Conservation (phyloP, 2,888 invertebrate genomes). For the Cephus runcator region DNA sequence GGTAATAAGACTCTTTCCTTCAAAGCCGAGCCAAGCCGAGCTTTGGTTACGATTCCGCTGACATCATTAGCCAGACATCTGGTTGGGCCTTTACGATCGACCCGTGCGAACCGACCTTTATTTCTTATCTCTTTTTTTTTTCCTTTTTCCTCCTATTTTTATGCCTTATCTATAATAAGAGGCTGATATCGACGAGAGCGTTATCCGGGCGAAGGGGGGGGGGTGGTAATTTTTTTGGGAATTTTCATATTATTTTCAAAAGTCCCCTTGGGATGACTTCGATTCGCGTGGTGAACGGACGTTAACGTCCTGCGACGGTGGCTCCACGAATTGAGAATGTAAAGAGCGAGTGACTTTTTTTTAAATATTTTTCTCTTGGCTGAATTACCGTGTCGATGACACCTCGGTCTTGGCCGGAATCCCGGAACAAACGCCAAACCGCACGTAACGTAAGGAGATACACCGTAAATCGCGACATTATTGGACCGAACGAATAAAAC, state of each 20-base stretch:
- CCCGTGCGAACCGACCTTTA: constrained; percentile 33
- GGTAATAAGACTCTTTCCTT: constrained; percentile 63
- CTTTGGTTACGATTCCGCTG: constrained; percentile 64
- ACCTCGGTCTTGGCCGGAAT: neutral
- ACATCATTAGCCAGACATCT: constrained; percentile 66
- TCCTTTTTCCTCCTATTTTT: constrained; percentile 1
- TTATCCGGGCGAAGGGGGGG: neutral
- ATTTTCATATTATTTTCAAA: neutral
- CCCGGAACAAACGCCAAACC: neutral
- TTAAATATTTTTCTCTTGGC: neutral
- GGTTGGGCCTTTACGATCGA: constrained; percentile 36
- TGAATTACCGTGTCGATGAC: neutral
- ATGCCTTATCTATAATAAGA: neutral
- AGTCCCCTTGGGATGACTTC: neutral
- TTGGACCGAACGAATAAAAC: neutral
- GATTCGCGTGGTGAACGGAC: neutral
- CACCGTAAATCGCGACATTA: neutral
- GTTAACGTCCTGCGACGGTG: neutral
- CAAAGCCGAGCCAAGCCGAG: constrained; percentile 34
- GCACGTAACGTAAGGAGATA: neutral
- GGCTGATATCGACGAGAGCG: neutral
- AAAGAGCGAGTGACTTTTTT: neutral
- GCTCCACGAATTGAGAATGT: neutral
- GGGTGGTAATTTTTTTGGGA: no score
- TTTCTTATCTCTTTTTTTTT: neutral